Base-by-base conservation (phyloP, 2,888 invertebrate species). In the Drosophila trichaetosa region DNA sequence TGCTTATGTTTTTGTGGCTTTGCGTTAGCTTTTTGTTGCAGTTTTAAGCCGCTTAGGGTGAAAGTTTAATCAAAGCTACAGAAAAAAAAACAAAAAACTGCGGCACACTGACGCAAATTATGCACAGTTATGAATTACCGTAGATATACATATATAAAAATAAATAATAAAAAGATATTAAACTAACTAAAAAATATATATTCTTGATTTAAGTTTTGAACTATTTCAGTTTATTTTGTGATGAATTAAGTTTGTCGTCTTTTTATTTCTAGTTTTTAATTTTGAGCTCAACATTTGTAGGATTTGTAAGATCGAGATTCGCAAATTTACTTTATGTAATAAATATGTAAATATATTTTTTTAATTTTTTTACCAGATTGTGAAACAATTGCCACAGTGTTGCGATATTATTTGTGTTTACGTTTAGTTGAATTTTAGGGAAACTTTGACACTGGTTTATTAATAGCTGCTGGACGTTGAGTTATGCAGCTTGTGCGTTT, bases 361-460 rank as follows among this genome's bases (percentile, higher is more conserved):
- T 49, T 3, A 11, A 2, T 33, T 5, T 34, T 31, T n/a, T 16
- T 31, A 16, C 11, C 10, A 33, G 2, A 2, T 18, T 24, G 7
- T 27, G 33, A 0, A 33, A 33, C 13, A 24, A 8, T 61, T 42
- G 56, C 54, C 74, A 78, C 79, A 42, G 53, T 73, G 56, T 48
- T 38, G 57, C 42, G 33, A 53, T 65, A 76, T 79, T 79, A 73
- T 66, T 79, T 79, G 73, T 63, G 54, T 51, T 69, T 27, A 36
- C 62, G 48, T 76, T 83, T 68, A 59, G 74, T 65, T 74, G 73
- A 77, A 56, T 70, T 84, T 84, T 70, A 57, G 76, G 64, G 21
- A 72, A 87, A 87, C 76, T 84, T 89, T 84, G 85, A 84, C 84
- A 87, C 79, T 76, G 82, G 82, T 79, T 89, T 89, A 89, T 84